Evolutionary conservation across 2,888 invertebrate genomes (phyloP).

Genomic region (Rotaria socialis): DNA sequence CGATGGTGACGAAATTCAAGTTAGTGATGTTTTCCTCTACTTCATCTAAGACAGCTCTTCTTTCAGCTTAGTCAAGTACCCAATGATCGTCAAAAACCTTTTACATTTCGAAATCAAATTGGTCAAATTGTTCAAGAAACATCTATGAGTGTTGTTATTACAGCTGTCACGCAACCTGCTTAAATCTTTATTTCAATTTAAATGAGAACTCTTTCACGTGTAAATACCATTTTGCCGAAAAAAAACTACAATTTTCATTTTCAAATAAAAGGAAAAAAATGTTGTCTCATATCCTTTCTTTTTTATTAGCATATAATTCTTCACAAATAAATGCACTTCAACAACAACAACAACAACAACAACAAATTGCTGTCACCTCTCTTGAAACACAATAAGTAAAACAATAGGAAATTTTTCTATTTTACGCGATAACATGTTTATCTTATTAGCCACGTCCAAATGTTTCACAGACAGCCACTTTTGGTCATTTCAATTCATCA

Average conservation of each 20-base stretch:
- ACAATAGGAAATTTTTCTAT: not conserved
- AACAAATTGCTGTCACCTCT: not conserved
- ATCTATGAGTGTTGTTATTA: not conserved
- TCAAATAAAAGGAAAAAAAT: no score
- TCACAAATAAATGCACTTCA: not conserved
- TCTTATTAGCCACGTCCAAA: not conserved
- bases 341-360: not conserved
- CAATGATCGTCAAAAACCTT: not conserved
- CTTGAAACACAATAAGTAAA: not conserved
- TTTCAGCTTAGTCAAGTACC: not conserved
- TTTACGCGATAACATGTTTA: not conserved
- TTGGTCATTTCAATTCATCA: not conserved
- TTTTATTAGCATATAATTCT: not conserved
- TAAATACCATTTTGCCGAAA: not conserved
- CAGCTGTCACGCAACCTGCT: not conserved
- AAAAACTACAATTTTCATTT: no score
- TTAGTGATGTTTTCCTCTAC: not conserved
- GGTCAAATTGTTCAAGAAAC: not conserved
- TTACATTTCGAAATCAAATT: not conserved
- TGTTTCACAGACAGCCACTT: not conserved
- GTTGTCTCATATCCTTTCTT: no score
- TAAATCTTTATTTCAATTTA: not conserved
- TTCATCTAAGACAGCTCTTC: not conserved
- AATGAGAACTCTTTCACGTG: not conserved
- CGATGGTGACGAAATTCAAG: conserved; percentile 30